Evolutionary conservation across 2,888 invertebrate genomes (phyloP).

Genomic region (Lithophane socia): DNA sequence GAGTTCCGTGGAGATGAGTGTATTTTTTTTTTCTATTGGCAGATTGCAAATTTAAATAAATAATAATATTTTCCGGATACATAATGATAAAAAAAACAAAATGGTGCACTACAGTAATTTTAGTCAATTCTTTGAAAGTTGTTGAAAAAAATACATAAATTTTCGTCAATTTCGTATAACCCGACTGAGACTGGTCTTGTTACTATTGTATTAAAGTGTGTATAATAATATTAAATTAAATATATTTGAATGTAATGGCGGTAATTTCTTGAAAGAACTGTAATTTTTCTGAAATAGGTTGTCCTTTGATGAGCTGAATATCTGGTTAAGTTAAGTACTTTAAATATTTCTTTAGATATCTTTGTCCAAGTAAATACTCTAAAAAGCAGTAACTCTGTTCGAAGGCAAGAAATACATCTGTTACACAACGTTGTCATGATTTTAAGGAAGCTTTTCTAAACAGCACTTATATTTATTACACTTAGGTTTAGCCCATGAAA

Average conservation of each 20-base stretch:
- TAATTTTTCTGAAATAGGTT: neutral
- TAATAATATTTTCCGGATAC: neutral
- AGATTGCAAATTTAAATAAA: neutral
- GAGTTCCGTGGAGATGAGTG: neutral
- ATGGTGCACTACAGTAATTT: conserved; percentile 24
- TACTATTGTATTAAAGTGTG: conserved; percentile 69
- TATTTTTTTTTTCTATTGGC: too few relatives aligned
- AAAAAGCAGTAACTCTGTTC: neutral
- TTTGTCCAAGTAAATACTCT: neutral
- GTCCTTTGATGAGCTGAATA: conserved; percentile 37
- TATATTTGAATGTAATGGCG: conserved; percentile 47
- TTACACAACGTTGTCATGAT: neutral
- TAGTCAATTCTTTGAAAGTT: conserved; percentile 68
- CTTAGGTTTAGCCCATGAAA: conserved; percentile 24
- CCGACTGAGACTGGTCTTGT: conserved; percentile 84
- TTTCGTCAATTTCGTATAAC: conserved; percentile 81
- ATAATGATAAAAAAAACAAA: neutral
- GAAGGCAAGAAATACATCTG: neutral
- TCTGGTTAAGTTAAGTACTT: neutral
- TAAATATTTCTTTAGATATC: neutral
- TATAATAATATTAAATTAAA: conserved; percentile 58
- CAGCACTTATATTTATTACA: too few relatives aligned
- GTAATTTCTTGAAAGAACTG: conserved; percentile 35
- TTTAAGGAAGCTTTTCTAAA: neutral
- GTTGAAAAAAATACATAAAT: conserved; percentile 68